A percentile compares a stretch with the other conserved stretches of the same genome.
These are phyloP conservation scores for Notolepis coatsorum DNA, from an alignment of 2,797 vertebrate genomes.

Conservation along the genomic window DNA sequence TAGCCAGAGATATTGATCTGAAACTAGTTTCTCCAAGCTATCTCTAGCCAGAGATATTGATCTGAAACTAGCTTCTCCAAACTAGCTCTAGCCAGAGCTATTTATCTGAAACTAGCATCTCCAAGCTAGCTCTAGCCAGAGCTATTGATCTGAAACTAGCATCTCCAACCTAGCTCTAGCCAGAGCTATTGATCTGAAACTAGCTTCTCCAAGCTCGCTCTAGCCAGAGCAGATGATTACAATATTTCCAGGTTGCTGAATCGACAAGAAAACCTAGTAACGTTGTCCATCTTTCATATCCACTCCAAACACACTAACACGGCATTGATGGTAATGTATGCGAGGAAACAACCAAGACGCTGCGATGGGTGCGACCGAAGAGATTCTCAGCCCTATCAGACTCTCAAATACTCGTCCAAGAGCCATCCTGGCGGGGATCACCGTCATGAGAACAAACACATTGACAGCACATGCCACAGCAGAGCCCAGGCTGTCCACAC, in stretches of 20 bases:
- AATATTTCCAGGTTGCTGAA: constrained; percentile 73
- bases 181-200: no score
- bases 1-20: no score
- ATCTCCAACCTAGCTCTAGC: no score
- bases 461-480: constrained; percentile 90
- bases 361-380: constrained; percentile 99
- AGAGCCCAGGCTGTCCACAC: constrained; percentile 94
- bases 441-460: constrained; percentile 96
- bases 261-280: constrained; percentile 49
- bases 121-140: no score
- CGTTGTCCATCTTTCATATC: constrained; percentile 83
- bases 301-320: constrained; percentile 94
- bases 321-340: constrained; percentile 99
- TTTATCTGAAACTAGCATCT: no score
- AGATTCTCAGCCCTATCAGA: constrained; percentile 99
- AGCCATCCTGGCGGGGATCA: constrained; percentile 96
- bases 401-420: constrained; percentile 99
- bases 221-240: constrained; percentile 74
- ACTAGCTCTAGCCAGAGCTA: no score
- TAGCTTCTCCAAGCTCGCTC: constrained; percentile 68
- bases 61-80: no score
- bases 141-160: no score
- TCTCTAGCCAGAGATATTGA: no score
- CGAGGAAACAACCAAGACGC: constrained; percentile 99
- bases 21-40: no score